Percentiles rank a stretch among this genome's conserved stretches.
phyloP scores from a whole-genome alignment of 2,113 vertebrate genomes.

The Clarias magur region DNA sequence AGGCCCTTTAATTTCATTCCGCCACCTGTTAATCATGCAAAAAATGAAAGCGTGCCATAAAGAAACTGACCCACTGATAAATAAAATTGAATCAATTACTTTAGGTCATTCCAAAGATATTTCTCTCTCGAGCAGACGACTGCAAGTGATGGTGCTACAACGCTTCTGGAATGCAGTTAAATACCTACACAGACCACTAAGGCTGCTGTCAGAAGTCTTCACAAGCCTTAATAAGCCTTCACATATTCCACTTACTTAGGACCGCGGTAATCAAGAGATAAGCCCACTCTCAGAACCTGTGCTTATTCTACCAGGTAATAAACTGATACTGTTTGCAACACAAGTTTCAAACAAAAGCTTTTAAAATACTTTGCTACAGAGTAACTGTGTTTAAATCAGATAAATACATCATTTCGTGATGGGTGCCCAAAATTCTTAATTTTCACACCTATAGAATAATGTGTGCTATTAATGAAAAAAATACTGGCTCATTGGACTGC shows the following conservation, averaged over 20 bases:
- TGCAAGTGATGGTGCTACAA: not conserved
- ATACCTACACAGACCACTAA: constrained; percentile 47
- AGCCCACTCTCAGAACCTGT: too few species aligned
- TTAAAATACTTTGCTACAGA: too few species aligned
- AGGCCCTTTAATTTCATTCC: not conserved
- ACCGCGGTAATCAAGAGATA: not conserved
- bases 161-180: constrained; percentile 62
- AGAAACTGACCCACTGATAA: not conserved
- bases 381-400: too few species aligned
- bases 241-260: not conserved
- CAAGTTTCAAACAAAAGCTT: too few species aligned
- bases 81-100: not conserved
- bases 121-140: not conserved
- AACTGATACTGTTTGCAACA: too few species aligned
- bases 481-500: too few species aligned
- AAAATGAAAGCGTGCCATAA: not conserved
- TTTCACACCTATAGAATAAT: too few species aligned
- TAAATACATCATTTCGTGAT: too few species aligned
- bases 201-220: not conserved
- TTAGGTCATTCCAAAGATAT: not conserved
- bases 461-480: too few species aligned
- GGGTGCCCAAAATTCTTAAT: too few species aligned
- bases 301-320: too few species aligned
- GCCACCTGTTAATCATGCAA: not conserved
- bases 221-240: not conserved